Evolutionary conservation across 2,888 invertebrate genomes (phyloP), one percentile per base, ranked within the genome.

Genomic region (Volucella bombylans): DNA sequence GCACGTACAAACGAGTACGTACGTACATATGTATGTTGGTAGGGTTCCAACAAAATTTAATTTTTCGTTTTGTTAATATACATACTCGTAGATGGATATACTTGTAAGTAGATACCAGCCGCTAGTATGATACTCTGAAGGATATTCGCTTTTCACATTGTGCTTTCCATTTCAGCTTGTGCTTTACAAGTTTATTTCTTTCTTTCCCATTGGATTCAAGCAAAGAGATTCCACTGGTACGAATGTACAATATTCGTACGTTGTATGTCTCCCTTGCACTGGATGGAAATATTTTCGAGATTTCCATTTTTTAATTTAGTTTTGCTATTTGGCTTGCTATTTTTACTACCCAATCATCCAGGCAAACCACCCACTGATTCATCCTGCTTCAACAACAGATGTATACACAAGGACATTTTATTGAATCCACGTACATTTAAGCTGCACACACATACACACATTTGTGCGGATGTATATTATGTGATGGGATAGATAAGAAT

Each of bases 381-480:
- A 64, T 50, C 64, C 82, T 57, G 59, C 74, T 69, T 45, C 38
- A 68, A 69, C 71, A 72, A 77, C 85, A 77, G 85, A 85, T 81
- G 64, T 81, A 77, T 81, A 72, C 62, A 81, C 82, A 82, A 81
- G 81, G 81, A 85, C 81, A 85, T 81, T 83, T 31, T 85, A 81
- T 85, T 85, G 72, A 85, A 81, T 81, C 71, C 50, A 76, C 80
- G 67, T 85, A 74, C 72, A 55, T 38, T 18, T 38, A 10, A 31
- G n/a, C 15, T 57, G 45, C 18, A 43, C n/a, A 18, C 12, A 23
- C 15, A 57, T 8, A 41, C 50, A 49, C 8, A 62, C 38, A 18
- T 45, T 41, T 52, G 45, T 43, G 47, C 8, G 10, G 54, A 18
- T 61, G 45, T 9, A 45, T 64, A 49, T 54, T 64, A 31, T 23